Percentiles rank a stretch among this genome's conserved stretches.
These are phyloP conservation scores for Oncorhynchus masou DNA, from an alignment of 2,113 vertebrate genomes.

Conservation along the genomic window DNA sequence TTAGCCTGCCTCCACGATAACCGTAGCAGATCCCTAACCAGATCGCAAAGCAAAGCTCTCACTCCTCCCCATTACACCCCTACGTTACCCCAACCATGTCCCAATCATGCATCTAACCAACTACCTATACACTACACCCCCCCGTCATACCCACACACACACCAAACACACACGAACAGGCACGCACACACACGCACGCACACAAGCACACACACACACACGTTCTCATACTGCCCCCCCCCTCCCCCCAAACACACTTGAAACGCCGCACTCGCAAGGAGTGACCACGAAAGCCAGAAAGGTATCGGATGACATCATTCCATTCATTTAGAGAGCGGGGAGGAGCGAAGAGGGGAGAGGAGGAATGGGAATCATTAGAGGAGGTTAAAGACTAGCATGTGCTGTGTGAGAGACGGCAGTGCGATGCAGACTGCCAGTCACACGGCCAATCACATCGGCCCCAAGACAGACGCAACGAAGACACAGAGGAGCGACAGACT, in stretches of 20 bases:
- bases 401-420: background rate
- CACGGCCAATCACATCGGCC: background rate
- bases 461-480: background rate
- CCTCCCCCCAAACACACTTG: background rate
- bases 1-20: background rate
- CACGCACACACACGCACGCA: background rate
- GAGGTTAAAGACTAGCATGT: slow-evolving; percentile 10
- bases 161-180: slow-evolving; percentile 5
- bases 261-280: slow-evolving; percentile 3
- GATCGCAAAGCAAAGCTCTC: background rate
- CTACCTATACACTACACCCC: background rate
- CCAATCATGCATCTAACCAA: background rate
- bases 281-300: slow-evolving; percentile 8
- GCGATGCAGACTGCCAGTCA: slow-evolving; percentile 6
- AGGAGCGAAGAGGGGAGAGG: background rate
- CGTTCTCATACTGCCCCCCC: background rate
- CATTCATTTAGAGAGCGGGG: background rate
- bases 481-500: background rate
- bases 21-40: background rate
- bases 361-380: slow-evolving; percentile 29
- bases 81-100: background rate
- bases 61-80: background rate
- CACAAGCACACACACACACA: slow-evolving; percentile 13
- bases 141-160: background rate
- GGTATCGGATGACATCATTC: slow-evolving; percentile 30